Conservation (phyloP, 2,113 vertebrate species). For the Carassius auratus region DNA sequence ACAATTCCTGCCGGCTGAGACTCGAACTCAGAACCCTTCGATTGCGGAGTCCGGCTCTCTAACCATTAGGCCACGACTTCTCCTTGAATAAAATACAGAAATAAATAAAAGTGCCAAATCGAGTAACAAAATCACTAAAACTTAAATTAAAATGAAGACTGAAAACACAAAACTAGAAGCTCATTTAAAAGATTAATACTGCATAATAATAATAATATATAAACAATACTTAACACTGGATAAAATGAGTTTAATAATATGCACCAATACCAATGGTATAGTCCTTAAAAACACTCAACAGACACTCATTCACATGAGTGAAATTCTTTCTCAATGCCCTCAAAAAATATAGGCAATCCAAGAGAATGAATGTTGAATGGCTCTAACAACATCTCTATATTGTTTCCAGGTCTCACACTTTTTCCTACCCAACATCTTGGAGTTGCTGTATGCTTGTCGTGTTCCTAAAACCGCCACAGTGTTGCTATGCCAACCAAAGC, state of each 20-base stretch:
- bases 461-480: constrained; percentile 43
- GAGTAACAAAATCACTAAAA: neutral
- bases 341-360: neutral
- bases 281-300: neutral
- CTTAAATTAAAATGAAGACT: too few relatives aligned
- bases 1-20: too few relatives aligned
- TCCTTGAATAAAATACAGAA: neutral
- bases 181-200: neutral
- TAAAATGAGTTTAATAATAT: neutral
- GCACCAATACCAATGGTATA: neutral
- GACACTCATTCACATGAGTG: neutral
- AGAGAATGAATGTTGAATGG: neutral
- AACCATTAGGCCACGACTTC: too few relatives aligned
- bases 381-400: neutral
- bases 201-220: neutral
- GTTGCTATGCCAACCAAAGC: constrained; percentile 59
- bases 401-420: neutral
- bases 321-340: neutral
- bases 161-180: too few relatives aligned
- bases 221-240: neutral
- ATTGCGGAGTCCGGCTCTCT: too few relatives aligned
- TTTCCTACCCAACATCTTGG: constrained; percentile 31
- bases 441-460: constrained; percentile 40
- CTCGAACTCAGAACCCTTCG: too few relatives aligned
- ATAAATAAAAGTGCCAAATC: neutral